Conservation (phyloP, 92 coral and sea anemone genomes). For the Virgularia gustaviana region DNA sequence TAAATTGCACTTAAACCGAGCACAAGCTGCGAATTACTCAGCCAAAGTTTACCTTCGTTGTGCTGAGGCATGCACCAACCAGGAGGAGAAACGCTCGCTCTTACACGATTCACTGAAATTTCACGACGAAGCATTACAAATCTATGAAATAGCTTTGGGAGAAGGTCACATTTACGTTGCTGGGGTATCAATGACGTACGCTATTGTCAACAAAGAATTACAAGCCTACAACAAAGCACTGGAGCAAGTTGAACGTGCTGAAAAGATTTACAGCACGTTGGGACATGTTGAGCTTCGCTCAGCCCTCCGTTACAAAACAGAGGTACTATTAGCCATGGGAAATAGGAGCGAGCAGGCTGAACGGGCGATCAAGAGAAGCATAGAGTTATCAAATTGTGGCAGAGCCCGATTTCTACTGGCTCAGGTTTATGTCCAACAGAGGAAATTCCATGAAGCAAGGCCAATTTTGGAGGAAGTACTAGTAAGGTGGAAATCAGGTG, state of each 20-base stretch:
- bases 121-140: background rate
- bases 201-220: background rate
- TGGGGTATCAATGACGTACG: background rate
- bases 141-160: background rate
- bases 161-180: conserved; percentile 4
- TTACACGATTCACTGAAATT: background rate
- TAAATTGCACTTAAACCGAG: conserved; percentile 12
- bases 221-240: background rate
- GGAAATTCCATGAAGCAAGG: conserved; percentile 48
- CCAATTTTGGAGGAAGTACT: conserved; percentile 56
- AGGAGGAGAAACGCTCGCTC: background rate
- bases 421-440: conserved; percentile 57
- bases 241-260: background rate
- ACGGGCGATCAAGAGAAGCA: conserved; percentile 15
- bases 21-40: conserved; percentile 19
- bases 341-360: background rate
- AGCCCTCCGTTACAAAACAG: conserved; percentile 9
- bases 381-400: conserved; percentile 11
- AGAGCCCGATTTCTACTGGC: conserved; percentile 44
- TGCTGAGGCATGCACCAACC: background rate
- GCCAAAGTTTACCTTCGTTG: conserved; percentile 2
- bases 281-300: background rate
- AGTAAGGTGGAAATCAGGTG: conserved; percentile 17
- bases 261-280: background rate
- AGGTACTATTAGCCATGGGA: background rate